phyloP scores from a whole-genome alignment of 2,797 vertebrate species.

The Mionectes olivaceus region DNA sequence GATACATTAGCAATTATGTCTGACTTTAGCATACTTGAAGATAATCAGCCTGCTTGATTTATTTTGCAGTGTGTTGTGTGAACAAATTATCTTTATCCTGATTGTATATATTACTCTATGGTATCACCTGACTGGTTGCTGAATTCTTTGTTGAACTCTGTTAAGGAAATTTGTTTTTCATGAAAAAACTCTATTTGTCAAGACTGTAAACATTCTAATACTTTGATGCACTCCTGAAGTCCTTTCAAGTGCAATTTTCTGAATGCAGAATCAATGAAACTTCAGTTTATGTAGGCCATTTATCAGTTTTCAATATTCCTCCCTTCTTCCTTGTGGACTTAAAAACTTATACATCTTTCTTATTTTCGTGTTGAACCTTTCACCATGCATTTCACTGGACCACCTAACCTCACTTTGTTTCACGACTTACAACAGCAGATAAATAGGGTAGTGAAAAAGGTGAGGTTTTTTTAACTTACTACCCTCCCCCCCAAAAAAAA shows the following conservation, averaged over 20 bases:
- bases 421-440: not conserved
- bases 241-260: not conserved
- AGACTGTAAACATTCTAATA: not conserved
- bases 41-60: not conserved
- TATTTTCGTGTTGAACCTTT: not conserved
- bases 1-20: not conserved
- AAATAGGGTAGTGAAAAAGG: not conserved
- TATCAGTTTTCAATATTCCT: not conserved
- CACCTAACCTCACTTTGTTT: not conserved
- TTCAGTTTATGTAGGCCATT: not conserved
- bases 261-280: not conserved
- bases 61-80: not conserved
- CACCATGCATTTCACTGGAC: not conserved
- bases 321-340: not conserved
- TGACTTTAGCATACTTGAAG: not conserved
- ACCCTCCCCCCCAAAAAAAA: not conserved
- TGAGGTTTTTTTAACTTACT: not conserved
- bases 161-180: not conserved
- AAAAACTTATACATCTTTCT: not conserved
- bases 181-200: slow-evolving; percentile 14
- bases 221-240: not conserved
- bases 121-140: not conserved
- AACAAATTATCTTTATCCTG: slow-evolving; percentile 9
- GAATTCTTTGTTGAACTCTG: not conserved
- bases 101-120: not conserved